phyloP scores from a whole-genome alignment of 2,797 vertebrate species.

The Synanceia verrucosa region DNA sequence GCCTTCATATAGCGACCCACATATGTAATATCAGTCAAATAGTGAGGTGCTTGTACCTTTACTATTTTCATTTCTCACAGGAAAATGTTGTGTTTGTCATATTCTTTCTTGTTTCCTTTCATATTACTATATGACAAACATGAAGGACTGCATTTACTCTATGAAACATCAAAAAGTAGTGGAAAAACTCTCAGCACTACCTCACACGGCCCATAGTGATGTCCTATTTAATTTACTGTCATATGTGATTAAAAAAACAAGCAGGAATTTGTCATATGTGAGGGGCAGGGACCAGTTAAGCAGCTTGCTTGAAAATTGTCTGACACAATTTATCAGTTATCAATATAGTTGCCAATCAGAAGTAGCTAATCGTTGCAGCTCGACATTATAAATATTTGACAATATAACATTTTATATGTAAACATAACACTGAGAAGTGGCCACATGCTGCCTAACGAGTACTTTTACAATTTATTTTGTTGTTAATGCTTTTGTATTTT shows the following conservation, averaged over 20 bases:
- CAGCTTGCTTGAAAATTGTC: neutral
- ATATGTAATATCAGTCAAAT: neutral
- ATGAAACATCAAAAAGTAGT: neutral
- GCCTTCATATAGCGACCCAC: neutral
- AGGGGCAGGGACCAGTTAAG: neutral
- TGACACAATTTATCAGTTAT: neutral
- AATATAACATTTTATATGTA: neutral
- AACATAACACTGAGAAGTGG: neutral
- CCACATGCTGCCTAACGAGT: neutral
- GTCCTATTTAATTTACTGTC: neutral
- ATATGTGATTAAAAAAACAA: neutral
- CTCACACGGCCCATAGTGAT: neutral
- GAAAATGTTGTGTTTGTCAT: neutral
- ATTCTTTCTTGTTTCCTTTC: neutral
- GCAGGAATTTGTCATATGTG: neutral
- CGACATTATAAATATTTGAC: neutral
- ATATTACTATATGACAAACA: neutral
- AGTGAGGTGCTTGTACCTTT: neutral
- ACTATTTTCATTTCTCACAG: neutral
- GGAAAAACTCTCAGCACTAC: neutral
- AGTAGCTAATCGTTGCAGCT: rapidly evolving
- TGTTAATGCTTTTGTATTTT: neutral
- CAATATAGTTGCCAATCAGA: neutral
- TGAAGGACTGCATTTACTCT: too few species aligned
- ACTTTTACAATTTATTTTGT: neutral